A percentile compares a stretch with the other conserved stretches of the same genome.
Conservation (phyloP, 2,888 invertebrate genomes). For the Alentia gelatinosa region DNA sequence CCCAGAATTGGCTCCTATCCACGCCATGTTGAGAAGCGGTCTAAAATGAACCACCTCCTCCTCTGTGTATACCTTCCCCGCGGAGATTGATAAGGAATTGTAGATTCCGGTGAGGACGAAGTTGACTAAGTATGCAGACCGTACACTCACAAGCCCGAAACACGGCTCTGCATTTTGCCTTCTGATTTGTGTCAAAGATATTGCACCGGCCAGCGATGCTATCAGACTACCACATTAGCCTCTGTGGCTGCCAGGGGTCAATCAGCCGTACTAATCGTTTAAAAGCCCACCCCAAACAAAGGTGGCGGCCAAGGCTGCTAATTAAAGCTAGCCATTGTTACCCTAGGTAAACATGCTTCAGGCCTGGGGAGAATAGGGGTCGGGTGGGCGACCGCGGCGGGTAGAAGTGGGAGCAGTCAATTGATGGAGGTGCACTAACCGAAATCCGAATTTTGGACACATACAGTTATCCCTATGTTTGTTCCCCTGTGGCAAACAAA, state of each 20-base stretch:
- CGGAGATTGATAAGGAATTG: no score
- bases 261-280: background rate
- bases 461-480: background rate
- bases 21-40: no score
- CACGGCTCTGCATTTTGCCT: background rate
- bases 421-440: background rate
- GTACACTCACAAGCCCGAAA: background rate
- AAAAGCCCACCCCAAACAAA: background rate
- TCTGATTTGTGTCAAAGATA: background rate
- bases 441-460: no score
- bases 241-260: background rate
- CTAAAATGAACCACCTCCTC: no score
- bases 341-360: background rate
- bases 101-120: no score
- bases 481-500: background rate
- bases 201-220: background rate
- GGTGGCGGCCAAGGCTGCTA: background rate
- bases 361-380: background rate
- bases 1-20: no score
- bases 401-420: background rate
- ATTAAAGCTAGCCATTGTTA: background rate
- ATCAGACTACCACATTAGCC: no score
- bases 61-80: no score
- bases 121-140: no score
- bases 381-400: background rate